A percentile compares a stretch with the other conserved stretches of the same genome.
phyloP scores from a whole-genome alignment of 2,797 vertebrate species.

The Brachyrhaphis roseni region DNA sequence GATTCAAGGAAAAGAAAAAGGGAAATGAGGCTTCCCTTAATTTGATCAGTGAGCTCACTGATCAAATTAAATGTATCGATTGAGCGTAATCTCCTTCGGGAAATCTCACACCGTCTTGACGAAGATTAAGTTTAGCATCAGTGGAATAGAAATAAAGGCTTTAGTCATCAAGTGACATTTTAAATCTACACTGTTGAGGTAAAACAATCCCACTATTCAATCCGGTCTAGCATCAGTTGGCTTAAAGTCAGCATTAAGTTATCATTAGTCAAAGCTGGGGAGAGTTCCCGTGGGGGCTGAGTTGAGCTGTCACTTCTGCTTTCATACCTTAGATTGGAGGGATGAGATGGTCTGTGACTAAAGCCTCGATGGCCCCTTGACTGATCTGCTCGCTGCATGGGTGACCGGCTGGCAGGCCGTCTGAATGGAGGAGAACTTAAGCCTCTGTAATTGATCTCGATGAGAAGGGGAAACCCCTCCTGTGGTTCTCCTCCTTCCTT shows the following conservation, averaged over 20 bases:
- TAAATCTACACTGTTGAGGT: constrained; percentile 31
- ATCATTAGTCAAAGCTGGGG: constrained; percentile 66
- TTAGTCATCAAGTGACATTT: constrained; percentile 35
- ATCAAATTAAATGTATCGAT: constrained; percentile 22
- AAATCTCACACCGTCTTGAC: constrained; percentile 15
- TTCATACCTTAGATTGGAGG: constrained; percentile 58
- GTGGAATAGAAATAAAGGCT: constrained; percentile 27
- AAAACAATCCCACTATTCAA: constrained; percentile 37
- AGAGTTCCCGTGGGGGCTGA: constrained; percentile 46
- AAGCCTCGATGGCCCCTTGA: constrained; percentile 62
- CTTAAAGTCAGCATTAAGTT: constrained; percentile 51
- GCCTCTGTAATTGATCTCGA: constrained; percentile 75
- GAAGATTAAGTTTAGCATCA: constrained; percentile 33
- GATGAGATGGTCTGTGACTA: constrained; percentile 61
- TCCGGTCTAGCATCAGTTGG: constrained; percentile 40
- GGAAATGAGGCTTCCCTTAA: constrained; percentile 15
- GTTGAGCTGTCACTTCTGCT: constrained; percentile 63
- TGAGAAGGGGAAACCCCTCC: constrained; percentile 63
- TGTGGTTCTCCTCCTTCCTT: constrained; percentile 61
- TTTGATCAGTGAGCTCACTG: constrained; percentile 10
- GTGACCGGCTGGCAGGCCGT: constrained; percentile 53
- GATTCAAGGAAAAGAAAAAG: not conserved
- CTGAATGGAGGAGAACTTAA: constrained; percentile 53
- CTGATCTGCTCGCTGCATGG: constrained; percentile 40
- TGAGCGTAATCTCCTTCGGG: constrained; percentile 11